These are phyloP conservation scores for Zonitis immaculata DNA, from an alignment of 2,888 invertebrate genomes.

Conservation along the genomic window DNA sequence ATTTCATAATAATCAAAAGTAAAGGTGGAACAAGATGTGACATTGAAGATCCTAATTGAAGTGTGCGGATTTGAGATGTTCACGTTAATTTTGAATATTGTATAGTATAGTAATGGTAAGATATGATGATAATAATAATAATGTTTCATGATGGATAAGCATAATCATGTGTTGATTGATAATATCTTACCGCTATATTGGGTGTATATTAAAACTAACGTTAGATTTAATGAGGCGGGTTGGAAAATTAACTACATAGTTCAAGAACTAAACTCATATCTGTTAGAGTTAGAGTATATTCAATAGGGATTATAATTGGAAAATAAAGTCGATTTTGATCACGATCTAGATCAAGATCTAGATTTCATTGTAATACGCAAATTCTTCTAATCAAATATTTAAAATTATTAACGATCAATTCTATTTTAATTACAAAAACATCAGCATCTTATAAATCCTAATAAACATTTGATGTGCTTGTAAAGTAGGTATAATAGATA, in stretches of 20 bases:
- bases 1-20: conserved; percentile 4
- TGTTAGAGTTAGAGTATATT: too few species aligned
- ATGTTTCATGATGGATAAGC: background rate
- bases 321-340: too few species aligned
- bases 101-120: background rate
- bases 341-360: too few species aligned
- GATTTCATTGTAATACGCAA: too few species aligned
- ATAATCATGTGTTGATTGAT: background rate
- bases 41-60: background rate
- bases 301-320: too few species aligned
- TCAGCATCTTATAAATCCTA: too few species aligned
- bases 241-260: background rate
- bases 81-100: background rate
- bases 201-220: background rate
- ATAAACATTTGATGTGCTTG: too few species aligned
- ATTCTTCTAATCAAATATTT: too few species aligned
- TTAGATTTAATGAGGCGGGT: background rate
- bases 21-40: background rate
- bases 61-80: background rate
- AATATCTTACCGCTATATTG: background rate
- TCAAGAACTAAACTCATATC: too few species aligned
- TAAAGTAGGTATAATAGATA: too few species aligned
- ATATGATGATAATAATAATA: background rate
- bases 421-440: too few species aligned
- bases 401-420: too few species aligned